Evolutionary conservation across 2,888 invertebrate genomes (phyloP).

Genomic region (Selenia dentaria): DNA sequence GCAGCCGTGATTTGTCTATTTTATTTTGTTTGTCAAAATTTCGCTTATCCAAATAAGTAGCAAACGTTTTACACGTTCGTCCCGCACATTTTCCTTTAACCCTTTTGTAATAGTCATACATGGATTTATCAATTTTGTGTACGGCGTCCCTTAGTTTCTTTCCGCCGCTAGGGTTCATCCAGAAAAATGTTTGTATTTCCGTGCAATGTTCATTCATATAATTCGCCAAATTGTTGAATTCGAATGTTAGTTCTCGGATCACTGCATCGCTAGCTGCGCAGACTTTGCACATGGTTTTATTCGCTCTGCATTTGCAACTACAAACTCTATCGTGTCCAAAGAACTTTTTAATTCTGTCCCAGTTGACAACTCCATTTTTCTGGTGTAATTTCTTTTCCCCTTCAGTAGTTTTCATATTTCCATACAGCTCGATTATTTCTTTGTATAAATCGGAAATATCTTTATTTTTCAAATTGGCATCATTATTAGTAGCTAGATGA

Average conservation of each 20-base stretch:
- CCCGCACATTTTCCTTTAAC: constrained; percentile 65
- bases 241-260: constrained; percentile 63
- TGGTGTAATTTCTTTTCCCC: not conserved
- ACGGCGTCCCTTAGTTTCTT: constrained; percentile 61
- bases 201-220: constrained; percentile 70
- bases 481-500: not conserved
- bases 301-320: constrained; percentile 57
- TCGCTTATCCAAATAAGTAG: constrained; percentile 56
- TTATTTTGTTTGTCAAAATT: constrained; percentile 28
- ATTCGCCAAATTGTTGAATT: constrained; percentile 61
- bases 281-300: constrained; percentile 60
- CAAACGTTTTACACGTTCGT: constrained; percentile 54
- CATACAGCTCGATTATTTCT: constrained; percentile 3
- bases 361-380: constrained; percentile 22
- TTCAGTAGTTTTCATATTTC: not conserved
- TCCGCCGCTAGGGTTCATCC: constrained; percentile 67
- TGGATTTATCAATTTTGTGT: constrained; percentile 54
- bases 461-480: not conserved
- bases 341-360: constrained; percentile 51
- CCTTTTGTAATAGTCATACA: constrained; percentile 65
- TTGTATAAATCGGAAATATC: constrained; percentile 6
- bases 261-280: constrained; percentile 69
- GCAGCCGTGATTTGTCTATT: constrained; percentile 21
- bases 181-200: constrained; percentile 70
- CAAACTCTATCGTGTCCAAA: constrained; percentile 63